These are phyloP conservation scores for Argentina silus DNA, from an alignment of 2,797 vertebrate genomes.

Conservation along the genomic window DNA sequence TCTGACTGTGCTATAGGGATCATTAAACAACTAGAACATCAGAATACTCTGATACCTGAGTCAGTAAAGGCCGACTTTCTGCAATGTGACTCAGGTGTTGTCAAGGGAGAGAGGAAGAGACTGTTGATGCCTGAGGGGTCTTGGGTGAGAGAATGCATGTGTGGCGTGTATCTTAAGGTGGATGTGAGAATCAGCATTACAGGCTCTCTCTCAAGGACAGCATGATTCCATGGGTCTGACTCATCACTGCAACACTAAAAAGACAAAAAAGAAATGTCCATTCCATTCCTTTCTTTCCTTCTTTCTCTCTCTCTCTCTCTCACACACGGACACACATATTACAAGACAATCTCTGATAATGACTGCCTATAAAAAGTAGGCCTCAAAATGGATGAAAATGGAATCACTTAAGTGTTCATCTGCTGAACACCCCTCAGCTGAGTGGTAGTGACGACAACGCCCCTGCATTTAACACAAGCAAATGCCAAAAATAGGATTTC, in stretches of 20 bases:
- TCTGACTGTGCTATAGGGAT: not conserved
- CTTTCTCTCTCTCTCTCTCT: too few relatives aligned
- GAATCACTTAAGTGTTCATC: not conserved
- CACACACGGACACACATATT: not conserved
- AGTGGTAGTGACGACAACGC: not conserved
- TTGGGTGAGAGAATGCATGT: not conserved
- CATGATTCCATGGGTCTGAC: slow-evolving; percentile 33
- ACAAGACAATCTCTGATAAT: not conserved
- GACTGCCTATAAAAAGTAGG: not conserved
- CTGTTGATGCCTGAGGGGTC: not conserved
- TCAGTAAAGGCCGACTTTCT: not conserved
- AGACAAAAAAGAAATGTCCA: slow-evolving; percentile 36
- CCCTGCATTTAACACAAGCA: not conserved
- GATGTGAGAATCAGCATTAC: slow-evolving; percentile 43
- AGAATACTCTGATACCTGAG: not conserved
- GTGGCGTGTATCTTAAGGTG: slow-evolving; percentile 34
- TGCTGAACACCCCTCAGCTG: not conserved
- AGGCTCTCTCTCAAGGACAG: slow-evolving; percentile 25
- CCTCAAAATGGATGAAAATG: not conserved
- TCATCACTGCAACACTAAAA: slow-evolving; percentile 28
- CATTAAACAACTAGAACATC: not conserved
- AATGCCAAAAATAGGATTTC: too few relatives aligned
- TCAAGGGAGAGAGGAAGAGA: slow-evolving; percentile 3
- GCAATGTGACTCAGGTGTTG: not conserved
- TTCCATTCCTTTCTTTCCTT: too few relatives aligned